phyloP scores from a whole-genome alignment of 2,888 invertebrate species.

The Epistrophe grossulariae region DNA sequence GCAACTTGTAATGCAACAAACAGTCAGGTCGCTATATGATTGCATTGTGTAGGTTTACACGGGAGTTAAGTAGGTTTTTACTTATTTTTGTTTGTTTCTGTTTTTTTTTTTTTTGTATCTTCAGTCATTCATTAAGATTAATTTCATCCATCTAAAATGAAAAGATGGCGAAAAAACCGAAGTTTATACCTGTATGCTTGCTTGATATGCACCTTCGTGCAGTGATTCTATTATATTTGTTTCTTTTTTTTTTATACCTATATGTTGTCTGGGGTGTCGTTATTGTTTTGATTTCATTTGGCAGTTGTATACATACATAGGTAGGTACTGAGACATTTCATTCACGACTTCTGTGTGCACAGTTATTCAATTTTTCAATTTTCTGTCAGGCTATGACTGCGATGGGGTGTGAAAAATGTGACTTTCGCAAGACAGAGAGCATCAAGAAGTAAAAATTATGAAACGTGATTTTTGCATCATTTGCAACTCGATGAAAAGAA shows the following conservation, averaged over 20 bases:
- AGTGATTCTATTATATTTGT: slow-evolving; percentile 66
- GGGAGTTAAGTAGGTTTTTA: slow-evolving; percentile 31
- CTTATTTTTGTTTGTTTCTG: not conserved
- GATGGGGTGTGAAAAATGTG: slow-evolving; percentile 70
- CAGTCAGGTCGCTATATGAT: slow-evolving; percentile 42
- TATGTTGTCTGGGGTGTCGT: slow-evolving; percentile 50
- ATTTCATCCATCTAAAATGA: slow-evolving; percentile 61
- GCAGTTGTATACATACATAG: slow-evolving; percentile 32
- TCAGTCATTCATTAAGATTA: slow-evolving; percentile 74
- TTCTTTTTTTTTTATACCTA: slow-evolving; percentile 3
- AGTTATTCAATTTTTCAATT: slow-evolving; percentile 62
- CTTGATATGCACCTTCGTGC: slow-evolving; percentile 66
- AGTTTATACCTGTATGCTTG: slow-evolving; percentile 38
- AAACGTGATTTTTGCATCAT: slow-evolving; percentile 61
- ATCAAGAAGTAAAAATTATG: slow-evolving; percentile 43
- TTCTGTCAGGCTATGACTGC: slow-evolving; percentile 49
- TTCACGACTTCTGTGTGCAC: slow-evolving; percentile 68
- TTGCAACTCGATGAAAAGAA: slow-evolving; percentile 31
- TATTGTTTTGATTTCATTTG: slow-evolving; percentile 75
- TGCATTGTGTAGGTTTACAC: slow-evolving; percentile 46
- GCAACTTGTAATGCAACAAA: slow-evolving; percentile 39
- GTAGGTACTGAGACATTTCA: slow-evolving; percentile 59
- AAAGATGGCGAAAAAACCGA: slow-evolving; percentile 36
- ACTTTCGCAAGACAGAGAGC: slow-evolving; percentile 53
- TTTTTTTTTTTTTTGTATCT: slow-evolving; percentile 26